Evolutionary conservation across 2,888 invertebrate species (phyloP).

Genomic region (Chaetogeoica ovagalla): DNA sequence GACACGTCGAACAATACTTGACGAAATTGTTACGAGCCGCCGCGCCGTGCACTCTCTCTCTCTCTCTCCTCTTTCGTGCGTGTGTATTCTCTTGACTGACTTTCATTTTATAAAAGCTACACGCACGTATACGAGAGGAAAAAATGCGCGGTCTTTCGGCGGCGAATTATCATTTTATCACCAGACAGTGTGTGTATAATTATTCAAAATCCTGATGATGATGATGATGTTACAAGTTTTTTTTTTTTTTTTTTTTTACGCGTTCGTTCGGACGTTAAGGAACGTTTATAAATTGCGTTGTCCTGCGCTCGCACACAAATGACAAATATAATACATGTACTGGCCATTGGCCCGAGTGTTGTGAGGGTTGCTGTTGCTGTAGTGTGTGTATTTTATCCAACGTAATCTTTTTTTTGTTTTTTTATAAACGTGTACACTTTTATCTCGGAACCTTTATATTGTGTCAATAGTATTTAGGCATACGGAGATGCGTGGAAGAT

Average conservation of each 20-base stretch:
- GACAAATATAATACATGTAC: too few relatives aligned
- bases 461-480: too few relatives aligned
- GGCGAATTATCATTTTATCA: constrained; percentile 1
- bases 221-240: too few relatives aligned
- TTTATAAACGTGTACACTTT: too few relatives aligned
- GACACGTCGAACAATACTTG: constrained; percentile 48
- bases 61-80: neutral
- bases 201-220: constrained; percentile 39
- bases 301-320: neutral
- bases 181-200: constrained; percentile 24
- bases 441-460: too few relatives aligned
- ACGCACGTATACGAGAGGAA: constrained; percentile 10
- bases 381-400: too few relatives aligned
- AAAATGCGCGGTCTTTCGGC: constrained; percentile 21
- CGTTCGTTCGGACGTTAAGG: constrained; percentile 44
- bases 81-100: neutral
- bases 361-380: neutral
- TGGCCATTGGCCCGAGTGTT: too few relatives aligned
- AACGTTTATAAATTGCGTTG: constrained; percentile 45
- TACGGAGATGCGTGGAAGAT: too few relatives aligned
- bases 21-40: constrained; percentile 45
- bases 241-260: too few relatives aligned
- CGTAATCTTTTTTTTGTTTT: too few relatives aligned
- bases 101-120: neutral
- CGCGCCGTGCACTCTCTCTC: constrained; percentile 9